Conservation (phyloP, 2,888 invertebrate species). For the Andrena marginata region DNA sequence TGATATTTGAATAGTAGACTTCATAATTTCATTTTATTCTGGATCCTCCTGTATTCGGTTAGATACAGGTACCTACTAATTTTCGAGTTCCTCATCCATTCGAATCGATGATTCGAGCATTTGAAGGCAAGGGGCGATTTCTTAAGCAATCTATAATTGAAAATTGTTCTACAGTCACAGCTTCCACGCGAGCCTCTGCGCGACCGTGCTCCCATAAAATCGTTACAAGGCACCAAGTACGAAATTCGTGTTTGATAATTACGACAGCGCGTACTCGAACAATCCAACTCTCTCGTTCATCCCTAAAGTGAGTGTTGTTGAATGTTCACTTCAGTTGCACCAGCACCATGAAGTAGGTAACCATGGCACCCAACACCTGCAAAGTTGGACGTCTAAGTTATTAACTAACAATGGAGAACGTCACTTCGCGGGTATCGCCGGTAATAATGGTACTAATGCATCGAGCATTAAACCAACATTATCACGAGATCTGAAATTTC, state of each 20-base stretch:
- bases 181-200: background rate
- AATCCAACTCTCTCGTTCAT: conserved; percentile 9
- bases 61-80: background rate
- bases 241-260: conserved; percentile 24
- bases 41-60: background rate
- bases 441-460: too few species aligned
- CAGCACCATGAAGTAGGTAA: conserved; percentile 96
- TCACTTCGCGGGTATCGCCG: background rate
- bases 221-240: conserved; percentile 1
- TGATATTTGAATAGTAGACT: too few species aligned
- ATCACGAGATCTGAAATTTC: too few species aligned
- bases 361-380: conserved; percentile 94
- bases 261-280: conserved; percentile 17
- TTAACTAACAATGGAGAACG: background rate
- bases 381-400: conserved; percentile 41
- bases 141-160: background rate
- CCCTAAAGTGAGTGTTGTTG: background rate
- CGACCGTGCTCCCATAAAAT: background rate
- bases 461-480: too few species aligned
- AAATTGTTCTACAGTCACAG: conserved; percentile 29
- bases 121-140: conserved; percentile 3
- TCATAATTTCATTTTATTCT: background rate
- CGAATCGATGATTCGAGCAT: background rate
- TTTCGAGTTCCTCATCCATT: background rate
- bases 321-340: conserved; percentile 91